Conservation (phyloP, 2,888 invertebrate genomes). For the Notodonta dromedarius region DNA sequence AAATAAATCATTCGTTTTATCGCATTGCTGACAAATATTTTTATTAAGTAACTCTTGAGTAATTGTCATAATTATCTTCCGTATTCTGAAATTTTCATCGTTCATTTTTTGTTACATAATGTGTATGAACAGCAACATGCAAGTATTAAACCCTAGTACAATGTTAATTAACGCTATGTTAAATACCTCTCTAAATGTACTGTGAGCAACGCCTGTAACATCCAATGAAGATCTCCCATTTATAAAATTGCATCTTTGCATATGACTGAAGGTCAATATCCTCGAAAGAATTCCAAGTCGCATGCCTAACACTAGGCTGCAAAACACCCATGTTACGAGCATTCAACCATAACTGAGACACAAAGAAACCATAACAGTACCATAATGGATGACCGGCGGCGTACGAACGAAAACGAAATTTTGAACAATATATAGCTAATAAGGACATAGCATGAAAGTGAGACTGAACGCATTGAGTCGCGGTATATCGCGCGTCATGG, state of each 20-base stretch:
- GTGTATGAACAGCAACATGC: too few species aligned
- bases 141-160: too few species aligned
- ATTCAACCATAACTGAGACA: constrained; percentile 26
- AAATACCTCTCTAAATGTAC: too few species aligned
- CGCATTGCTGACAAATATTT: not conserved
- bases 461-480: constrained; percentile 38
- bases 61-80: not conserved
- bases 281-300: constrained; percentile 14
- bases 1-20: constrained; percentile 6
- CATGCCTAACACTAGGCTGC: constrained; percentile 26
- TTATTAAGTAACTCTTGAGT: not conserved
- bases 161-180: too few species aligned
- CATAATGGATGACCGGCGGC: constrained; percentile 42
- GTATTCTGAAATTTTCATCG: not conserved
- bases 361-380: constrained; percentile 34
- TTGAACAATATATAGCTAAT: constrained; percentile 68
- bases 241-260: not conserved
- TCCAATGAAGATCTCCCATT: not conserved
- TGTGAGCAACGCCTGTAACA: not conserved
- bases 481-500: constrained; percentile 54
- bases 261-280: not conserved
- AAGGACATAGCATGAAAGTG: constrained; percentile 76
- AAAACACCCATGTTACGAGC: constrained; percentile 21
- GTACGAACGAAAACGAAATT: constrained; percentile 66
- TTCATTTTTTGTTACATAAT: not conserved